Evolutionary conservation across 2,888 invertebrate genomes (phyloP).

Genomic region (Euzetes globulus): DNA sequence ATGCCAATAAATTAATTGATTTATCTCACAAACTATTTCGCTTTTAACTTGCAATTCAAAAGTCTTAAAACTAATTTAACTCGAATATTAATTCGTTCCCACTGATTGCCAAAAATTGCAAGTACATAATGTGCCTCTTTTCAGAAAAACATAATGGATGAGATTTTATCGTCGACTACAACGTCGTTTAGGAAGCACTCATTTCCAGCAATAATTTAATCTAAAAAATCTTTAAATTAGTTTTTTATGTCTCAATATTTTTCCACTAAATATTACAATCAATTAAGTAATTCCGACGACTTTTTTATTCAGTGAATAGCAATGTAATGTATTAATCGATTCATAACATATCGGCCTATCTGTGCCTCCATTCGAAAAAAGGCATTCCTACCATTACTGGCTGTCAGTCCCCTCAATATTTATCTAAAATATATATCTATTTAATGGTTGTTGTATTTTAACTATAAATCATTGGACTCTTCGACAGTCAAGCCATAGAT

Average conservation of each 20-base stretch:
- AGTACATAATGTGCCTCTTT: no score
- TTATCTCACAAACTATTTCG: neutral
- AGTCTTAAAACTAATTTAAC: neutral
- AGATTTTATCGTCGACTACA: no score
- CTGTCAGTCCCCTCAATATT: neutral
- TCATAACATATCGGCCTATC: neutral
- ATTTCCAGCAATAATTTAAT: no score
- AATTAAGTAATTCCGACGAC: no score
- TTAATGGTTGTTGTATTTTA: slow-evolving; percentile 17
- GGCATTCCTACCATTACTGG: neutral
- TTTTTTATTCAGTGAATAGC: no score
- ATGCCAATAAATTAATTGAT: neutral
- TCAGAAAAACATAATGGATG: no score
- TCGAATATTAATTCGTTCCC: no score
- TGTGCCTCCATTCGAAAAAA: neutral
- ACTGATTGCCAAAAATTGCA: no score
- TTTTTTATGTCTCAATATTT: no score
- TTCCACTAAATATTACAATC: no score
- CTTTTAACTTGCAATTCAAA: neutral
- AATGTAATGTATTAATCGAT: neutral
- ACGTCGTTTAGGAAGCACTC: no score
- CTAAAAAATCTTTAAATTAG: no score
- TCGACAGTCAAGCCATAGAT: neutral
- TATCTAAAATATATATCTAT: slow-evolving; percentile 13
- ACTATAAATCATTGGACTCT: slow-evolving; percentile 18